phyloP scores from a whole-genome alignment of 2,113 vertebrate genomes.

The Tinamus guttatus region DNA sequence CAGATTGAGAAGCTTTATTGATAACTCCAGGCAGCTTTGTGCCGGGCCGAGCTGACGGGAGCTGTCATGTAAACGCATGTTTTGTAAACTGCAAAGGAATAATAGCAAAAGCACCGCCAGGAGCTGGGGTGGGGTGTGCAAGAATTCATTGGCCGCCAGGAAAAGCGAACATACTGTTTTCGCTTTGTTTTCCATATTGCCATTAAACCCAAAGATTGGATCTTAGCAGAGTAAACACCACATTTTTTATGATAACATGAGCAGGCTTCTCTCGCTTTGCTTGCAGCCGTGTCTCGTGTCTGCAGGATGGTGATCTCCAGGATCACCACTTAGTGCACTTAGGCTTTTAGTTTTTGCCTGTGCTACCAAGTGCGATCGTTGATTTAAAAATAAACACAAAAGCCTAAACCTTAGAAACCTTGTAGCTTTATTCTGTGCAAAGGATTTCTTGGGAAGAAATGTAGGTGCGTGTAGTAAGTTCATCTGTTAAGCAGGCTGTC shows the following conservation, averaged over 20 bases:
- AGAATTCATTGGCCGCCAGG: neutral
- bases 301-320: neutral
- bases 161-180: neutral
- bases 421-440: neutral
- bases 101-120: neutral
- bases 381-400: neutral
- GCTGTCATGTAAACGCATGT: neutral
- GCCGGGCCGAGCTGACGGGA: neutral
- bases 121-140: neutral
- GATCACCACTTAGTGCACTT: neutral
- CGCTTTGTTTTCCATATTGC: conserved; percentile 8
- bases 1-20: neutral
- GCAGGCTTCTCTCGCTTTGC: neutral
- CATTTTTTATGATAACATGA: neutral
- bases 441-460: neutral
- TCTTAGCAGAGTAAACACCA: neutral
- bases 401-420: neutral
- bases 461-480: neutral
- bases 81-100: conserved; percentile 27
- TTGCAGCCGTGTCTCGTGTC: neutral
- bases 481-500: conserved; percentile 61
- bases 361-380: neutral
- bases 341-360: neutral
- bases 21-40: conserved; percentile 26
- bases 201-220: neutral